Percentiles rank a stretch among this genome's conserved stretches.
phyloP scores from a whole-genome alignment of 2,113 vertebrate species.

The Astatotilapia flaviijosephi region DNA sequence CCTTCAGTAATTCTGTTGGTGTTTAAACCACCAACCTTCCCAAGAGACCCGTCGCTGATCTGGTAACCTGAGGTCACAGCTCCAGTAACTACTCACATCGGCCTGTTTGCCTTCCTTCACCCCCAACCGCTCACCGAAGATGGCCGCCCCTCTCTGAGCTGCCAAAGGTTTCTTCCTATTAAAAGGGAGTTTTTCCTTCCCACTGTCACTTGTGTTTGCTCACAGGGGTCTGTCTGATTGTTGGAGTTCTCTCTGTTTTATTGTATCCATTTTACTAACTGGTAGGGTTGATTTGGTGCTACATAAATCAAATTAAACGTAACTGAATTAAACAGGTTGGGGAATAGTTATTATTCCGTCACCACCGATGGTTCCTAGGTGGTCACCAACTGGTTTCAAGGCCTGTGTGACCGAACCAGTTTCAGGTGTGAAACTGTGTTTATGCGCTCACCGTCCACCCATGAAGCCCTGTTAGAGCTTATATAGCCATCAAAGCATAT shows the following conservation, averaged over 20 bases:
- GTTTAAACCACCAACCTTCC: neutral
- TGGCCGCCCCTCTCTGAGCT: neutral
- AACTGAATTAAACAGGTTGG: neutral
- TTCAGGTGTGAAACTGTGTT: neutral
- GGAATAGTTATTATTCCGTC: neutral
- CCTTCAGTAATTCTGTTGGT: neutral
- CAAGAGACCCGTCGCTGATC: neutral
- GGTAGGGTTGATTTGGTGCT: neutral
- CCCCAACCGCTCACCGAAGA: neutral
- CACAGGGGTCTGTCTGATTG: neutral
- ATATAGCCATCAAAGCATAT: neutral
- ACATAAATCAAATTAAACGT: neutral
- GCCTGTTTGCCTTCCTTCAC: neutral
- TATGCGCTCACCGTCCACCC: neutral
- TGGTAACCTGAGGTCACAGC: neutral
- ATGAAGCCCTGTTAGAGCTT: neutral
- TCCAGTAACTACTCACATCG: fast-evolving
- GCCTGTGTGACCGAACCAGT: neutral
- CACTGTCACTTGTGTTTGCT: fast-evolving
- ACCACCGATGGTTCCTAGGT: neutral
- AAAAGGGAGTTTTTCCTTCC: neutral
- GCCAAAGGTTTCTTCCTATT: neutral
- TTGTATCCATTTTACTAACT: neutral
- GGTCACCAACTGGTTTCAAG: neutral
- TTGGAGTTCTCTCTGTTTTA: neutral